phyloP scores from a whole-genome alignment of 2,113 vertebrate genomes.

The Vanacampus margaritifer region DNA sequence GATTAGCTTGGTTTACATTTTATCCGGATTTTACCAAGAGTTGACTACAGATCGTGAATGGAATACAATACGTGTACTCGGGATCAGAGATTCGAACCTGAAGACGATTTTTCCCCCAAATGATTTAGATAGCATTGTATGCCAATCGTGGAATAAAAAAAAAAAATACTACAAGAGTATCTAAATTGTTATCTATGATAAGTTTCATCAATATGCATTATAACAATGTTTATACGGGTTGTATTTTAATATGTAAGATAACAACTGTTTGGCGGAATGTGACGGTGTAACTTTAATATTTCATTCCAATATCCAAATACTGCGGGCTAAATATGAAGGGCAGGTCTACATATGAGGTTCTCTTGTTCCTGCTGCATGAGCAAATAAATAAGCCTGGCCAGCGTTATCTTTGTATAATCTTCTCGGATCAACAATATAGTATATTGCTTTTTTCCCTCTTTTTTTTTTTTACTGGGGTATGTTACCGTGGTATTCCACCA shows the following conservation, averaged over 20 bases:
- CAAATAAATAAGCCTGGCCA: background rate
- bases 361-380: background rate
- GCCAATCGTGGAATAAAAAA: too few species aligned
- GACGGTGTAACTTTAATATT: background rate
- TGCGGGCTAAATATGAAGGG: background rate
- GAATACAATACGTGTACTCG: background rate
- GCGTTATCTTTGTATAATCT: background rate
- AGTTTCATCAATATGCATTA: too few species aligned
- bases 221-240: background rate
- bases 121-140: too few species aligned
- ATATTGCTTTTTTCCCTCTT: background rate
- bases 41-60: background rate
- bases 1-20: background rate
- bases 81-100: background rate
- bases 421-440: background rate
- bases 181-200: too few species aligned
- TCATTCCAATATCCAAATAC: background rate
- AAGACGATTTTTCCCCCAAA: too few species aligned
- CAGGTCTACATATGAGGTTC: background rate
- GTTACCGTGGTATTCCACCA: constrained; percentile 9
- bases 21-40: background rate
- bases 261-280: background rate
- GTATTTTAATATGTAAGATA: background rate
- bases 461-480: background rate
- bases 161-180: too few species aligned